These are phyloP conservation scores for Drosophila insularis DNA, from an alignment of 1,140 invertebrate genomes.

Conservation along the genomic window DNA sequence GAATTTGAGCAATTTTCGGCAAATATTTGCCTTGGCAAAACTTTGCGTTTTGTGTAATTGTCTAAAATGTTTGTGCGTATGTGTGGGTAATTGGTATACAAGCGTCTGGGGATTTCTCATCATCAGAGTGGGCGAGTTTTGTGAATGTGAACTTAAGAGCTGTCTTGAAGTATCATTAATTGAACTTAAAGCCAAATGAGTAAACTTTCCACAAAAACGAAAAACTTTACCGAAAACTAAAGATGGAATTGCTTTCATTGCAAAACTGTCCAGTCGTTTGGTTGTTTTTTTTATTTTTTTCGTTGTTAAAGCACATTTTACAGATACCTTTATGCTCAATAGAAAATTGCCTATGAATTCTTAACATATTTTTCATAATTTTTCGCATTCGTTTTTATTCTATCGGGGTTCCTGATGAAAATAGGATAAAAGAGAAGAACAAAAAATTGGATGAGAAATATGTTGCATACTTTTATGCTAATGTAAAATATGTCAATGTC, in stretches of 20 bases:
- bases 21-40: slow-evolving; percentile 59
- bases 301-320: neutral
- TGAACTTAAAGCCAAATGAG: neutral
- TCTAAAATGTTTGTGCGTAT: slow-evolving; percentile 46
- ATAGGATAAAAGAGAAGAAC: neutral
- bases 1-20: slow-evolving; percentile 44
- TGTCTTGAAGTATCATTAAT: neutral
- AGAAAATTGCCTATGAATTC: slow-evolving; percentile 27
- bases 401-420: neutral
- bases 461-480: slow-evolving; percentile 73
- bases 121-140: too few relatives aligned
- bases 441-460: slow-evolving; percentile 42
- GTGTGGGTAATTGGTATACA: slow-evolving; percentile 1
- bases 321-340: neutral
- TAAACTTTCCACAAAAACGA: neutral
- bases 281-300: too few relatives aligned
- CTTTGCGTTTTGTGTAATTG: slow-evolving; percentile 53
- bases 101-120: neutral
- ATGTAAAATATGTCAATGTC: slow-evolving; percentile 76
- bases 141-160: neutral
- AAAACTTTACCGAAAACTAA: neutral
- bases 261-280: neutral
- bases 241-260: neutral
- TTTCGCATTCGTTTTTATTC: slow-evolving; percentile 34
- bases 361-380: slow-evolving; percentile 53